Percentiles rank a stretch among this genome's conserved stretches.
These are phyloP conservation scores for Euleptes europaea DNA, from an alignment of 2,113 vertebrate species.

Conservation along the genomic window DNA sequence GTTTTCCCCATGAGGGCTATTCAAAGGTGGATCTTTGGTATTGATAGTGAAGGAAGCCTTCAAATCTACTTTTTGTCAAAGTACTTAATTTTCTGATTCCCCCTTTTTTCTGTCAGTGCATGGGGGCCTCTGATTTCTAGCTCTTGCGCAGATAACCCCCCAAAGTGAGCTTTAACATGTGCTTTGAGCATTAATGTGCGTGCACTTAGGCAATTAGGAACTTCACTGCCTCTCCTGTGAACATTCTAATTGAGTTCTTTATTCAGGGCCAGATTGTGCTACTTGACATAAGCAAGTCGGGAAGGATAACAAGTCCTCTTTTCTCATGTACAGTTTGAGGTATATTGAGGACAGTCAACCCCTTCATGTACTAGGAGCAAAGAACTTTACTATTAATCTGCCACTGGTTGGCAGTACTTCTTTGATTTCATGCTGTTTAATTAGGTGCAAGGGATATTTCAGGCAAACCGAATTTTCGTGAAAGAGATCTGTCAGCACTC, in stretches of 20 bases:
- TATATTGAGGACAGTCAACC: not conserved
- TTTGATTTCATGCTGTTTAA: constrained; percentile 2
- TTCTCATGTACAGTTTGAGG: not conserved
- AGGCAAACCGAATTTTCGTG: not conserved
- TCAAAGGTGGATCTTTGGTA: constrained; percentile 37
- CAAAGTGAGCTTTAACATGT: not conserved
- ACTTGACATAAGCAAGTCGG: not conserved
- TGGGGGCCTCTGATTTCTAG: constrained; percentile 16
- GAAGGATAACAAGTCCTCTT: not conserved
- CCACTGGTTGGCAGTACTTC: not conserved
- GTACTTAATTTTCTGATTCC: not conserved
- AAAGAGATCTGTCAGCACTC: not conserved
- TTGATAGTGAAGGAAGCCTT: constrained; percentile 24
- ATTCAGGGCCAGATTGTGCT: not conserved
- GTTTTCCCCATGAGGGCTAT: constrained; percentile 26
- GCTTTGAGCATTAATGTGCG: not conserved
- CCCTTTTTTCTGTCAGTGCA: not conserved
- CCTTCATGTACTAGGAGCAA: not conserved
- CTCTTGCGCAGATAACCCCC: not conserved
- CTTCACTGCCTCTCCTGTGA: not conserved
- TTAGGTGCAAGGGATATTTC: not conserved
- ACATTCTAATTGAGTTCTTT: not conserved
- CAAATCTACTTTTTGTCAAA: constrained; percentile 17
- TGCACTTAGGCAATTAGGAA: not conserved
- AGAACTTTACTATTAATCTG: not conserved